These are phyloP conservation scores for Zaprionus tsacasi DNA, from an alignment of 1,140 invertebrate genomes.

Conservation along the genomic window DNA sequence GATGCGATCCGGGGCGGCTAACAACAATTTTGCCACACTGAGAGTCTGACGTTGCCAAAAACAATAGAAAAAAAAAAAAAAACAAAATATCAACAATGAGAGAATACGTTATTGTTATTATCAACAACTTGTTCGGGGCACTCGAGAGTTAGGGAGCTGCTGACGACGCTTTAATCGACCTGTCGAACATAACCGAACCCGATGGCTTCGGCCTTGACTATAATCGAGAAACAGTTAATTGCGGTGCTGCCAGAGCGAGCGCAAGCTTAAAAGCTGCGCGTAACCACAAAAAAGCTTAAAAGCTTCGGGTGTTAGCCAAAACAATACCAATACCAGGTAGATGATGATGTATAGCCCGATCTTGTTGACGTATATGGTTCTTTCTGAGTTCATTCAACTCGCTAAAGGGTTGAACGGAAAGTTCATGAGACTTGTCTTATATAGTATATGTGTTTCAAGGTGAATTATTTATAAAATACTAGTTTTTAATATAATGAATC, in stretches of 20 bases:
- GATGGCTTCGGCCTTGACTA: slow-evolving; percentile 36
- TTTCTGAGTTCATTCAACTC: background rate
- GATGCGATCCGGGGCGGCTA: background rate
- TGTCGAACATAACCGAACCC: background rate
- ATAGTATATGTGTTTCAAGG: background rate
- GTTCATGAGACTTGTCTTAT: background rate
- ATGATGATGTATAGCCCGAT: background rate
- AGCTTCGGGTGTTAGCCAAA: background rate
- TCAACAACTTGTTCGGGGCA: slow-evolving; percentile 14
- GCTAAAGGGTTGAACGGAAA: background rate
- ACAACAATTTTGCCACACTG: slow-evolving; percentile 12
- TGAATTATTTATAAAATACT: background rate
- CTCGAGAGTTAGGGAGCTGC: slow-evolving; percentile 23
- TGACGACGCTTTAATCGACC: slow-evolving; percentile 3
- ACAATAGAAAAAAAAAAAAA: background rate
- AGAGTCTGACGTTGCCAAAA: background rate
- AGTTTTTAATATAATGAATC: background rate
- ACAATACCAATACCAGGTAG: background rate
- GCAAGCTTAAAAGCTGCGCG: background rate
- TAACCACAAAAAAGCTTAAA: background rate
- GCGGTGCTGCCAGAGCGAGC: too few species aligned
- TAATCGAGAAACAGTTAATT: slow-evolving; percentile 26
- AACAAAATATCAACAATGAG: slow-evolving; percentile 1
- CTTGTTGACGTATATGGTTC: background rate
- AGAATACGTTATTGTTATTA: slow-evolving; percentile 2